Conservation (phyloP, 2,888 invertebrate species). For the Bombylius major region DNA sequence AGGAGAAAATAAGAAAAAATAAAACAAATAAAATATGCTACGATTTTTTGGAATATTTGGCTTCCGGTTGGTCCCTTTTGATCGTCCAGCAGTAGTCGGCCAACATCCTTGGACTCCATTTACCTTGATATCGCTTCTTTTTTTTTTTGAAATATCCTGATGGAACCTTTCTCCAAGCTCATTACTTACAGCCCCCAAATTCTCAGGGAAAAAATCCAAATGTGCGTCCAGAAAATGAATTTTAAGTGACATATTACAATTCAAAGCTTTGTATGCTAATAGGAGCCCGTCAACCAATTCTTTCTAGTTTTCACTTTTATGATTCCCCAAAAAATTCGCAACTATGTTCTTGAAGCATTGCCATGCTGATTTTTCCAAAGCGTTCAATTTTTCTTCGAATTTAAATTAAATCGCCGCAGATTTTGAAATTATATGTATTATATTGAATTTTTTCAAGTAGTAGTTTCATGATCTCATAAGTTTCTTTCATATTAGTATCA, state of each 20-base stretch:
- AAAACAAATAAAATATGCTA: too few species aligned
- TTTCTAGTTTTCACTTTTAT: constrained; percentile 10
- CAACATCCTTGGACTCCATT: constrained; percentile 22
- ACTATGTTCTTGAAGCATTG: constrained; percentile 3
- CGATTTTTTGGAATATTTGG: not conserved
- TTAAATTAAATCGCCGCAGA: not conserved
- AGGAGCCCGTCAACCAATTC: constrained; percentile 10
- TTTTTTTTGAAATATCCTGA: constrained; percentile 25
- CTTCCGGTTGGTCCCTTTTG: not conserved
- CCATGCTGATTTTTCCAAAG: constrained; percentile 10
- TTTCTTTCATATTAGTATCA: too few species aligned
- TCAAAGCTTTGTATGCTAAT: constrained; percentile 8
- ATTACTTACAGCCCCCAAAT: constrained; percentile 25
- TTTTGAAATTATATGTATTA: not conserved
- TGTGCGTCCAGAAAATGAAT: constrained; percentile 27
- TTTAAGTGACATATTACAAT: constrained; percentile 24
- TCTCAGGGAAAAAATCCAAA: constrained; percentile 27
- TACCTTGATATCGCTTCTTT: too few species aligned
- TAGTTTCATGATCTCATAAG: too few species aligned
- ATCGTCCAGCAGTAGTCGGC: constrained; percentile 25
- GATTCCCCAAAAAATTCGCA: constrained; percentile 12
- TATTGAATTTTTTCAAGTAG: not conserved
- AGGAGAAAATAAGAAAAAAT: too few species aligned
- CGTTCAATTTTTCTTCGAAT: constrained; percentile 9
- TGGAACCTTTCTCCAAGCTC: constrained; percentile 30